Percentiles rank a stretch among this genome's conserved stretches.
Conservation (phyloP, 1,140 invertebrate species). For the Cecropterus lyciades region DNA sequence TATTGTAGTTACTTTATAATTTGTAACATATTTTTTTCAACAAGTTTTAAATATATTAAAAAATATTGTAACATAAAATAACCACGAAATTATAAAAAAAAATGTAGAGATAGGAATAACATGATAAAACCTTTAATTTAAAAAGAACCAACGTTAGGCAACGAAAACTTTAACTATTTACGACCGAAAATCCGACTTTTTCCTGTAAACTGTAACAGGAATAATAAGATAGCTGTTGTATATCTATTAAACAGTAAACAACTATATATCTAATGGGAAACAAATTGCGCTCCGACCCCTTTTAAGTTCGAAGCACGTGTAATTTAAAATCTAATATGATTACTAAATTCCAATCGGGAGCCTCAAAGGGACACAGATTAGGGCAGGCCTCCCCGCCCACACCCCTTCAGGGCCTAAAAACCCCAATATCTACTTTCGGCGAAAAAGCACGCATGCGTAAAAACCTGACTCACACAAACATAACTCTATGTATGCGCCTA, state of each 20-base stretch:
- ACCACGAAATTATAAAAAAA: too few species aligned
- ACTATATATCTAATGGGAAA: slow-evolving; percentile 79
- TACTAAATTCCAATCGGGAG: slow-evolving; percentile 82
- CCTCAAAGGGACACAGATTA: slow-evolving; percentile 82
- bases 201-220: background rate
- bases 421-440: slow-evolving; percentile 79
- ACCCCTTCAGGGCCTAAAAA: slow-evolving; percentile 69
- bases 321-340: slow-evolving; percentile 84
- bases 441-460: slow-evolving; percentile 81
- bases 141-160: too few species aligned
- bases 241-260: slow-evolving; percentile 44
- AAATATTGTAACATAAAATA: too few species aligned
- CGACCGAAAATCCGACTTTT: too few species aligned
- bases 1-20: too few species aligned
- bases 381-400: slow-evolving; percentile 58
- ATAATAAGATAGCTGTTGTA: background rate
- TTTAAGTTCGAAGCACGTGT: slow-evolving; percentile 76
- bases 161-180: too few species aligned
- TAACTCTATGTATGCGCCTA: slow-evolving; percentile 66
- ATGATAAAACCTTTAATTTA: too few species aligned
- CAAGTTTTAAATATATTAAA: too few species aligned
- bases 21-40: too few species aligned
- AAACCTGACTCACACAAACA: slow-evolving; percentile 77
- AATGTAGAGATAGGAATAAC: too few species aligned
- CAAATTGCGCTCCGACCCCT: slow-evolving; percentile 67